Evolutionary conservation across 2,113 vertebrate genomes (phyloP).

Genomic region (Uria aalge): DNA sequence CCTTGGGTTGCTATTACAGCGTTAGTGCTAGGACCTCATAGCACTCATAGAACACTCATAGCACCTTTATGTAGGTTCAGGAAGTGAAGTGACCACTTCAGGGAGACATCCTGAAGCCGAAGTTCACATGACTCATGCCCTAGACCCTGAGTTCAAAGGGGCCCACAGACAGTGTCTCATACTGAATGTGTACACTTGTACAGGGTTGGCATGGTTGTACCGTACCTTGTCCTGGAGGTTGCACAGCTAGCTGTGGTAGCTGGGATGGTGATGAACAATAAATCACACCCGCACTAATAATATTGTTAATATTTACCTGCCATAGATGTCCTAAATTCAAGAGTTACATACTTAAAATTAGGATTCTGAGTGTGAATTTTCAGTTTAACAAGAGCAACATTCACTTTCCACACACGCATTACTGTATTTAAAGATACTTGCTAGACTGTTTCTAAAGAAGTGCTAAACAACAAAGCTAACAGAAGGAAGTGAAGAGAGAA

Average conservation of each 20-base stretch:
- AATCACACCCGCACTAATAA: not conserved
- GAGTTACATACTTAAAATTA: not conserved
- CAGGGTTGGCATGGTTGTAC: not conserved
- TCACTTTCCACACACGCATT: not conserved
- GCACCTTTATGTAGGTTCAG: not conserved
- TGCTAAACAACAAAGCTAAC: not conserved
- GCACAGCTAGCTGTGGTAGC: not conserved
- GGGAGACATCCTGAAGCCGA: not conserved
- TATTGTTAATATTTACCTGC: not conserved
- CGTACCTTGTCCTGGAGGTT: not conserved
- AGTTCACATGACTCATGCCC: not conserved
- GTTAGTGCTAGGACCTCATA: not conserved
- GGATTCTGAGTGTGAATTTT: not conserved
- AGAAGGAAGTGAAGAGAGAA: not conserved
- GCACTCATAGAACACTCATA: not conserved
- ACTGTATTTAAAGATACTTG: not conserved
- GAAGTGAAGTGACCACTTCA: not conserved
- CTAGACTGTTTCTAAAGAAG: not conserved
- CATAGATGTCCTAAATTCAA: not conserved
- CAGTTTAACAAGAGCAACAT: not conserved
- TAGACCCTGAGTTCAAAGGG: not conserved
- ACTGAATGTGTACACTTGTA: accelerated
- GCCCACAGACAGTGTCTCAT: not conserved
- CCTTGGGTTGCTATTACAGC: not conserved
- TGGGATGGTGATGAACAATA: not conserved